A percentile compares a stretch with the other conserved stretches of the same genome.
These are phyloP conservation scores for Clavelina lepadiformis DNA, from an alignment of 23 tunicate species.

Conservation along the genomic window DNA sequence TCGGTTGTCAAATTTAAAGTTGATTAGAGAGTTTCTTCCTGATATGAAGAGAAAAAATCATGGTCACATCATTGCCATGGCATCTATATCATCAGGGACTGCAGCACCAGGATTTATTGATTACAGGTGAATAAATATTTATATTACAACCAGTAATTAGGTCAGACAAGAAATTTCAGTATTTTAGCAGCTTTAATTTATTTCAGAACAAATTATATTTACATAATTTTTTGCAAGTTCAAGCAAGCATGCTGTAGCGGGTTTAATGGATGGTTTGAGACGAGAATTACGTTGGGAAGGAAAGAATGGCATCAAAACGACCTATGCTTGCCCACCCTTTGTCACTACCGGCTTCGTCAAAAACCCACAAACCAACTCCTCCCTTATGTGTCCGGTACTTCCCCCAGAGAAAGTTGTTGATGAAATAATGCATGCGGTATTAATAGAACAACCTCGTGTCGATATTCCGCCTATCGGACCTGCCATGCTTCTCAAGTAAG, in stretches of 20 bases:
- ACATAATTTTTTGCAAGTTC: constrained; percentile 6
- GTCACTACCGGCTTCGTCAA: constrained; percentile 53
- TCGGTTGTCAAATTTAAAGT: constrained; percentile 11
- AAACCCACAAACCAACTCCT: constrained; percentile 4
- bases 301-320: constrained; percentile 31
- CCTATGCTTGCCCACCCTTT: constrained; percentile 36
- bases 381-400: constrained; percentile 2
- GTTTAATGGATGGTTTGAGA: constrained; percentile 34
- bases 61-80: constrained; percentile 64
- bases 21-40: constrained; percentile 67
- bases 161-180: neutral
- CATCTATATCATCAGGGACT: constrained; percentile 28
- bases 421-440: constrained; percentile 24
- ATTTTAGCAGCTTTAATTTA: neutral
- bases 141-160: too few relatives aligned
- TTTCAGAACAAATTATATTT: neutral
- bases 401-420: constrained; percentile 48
- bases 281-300: constrained; percentile 32
- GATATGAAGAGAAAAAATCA: constrained; percentile 67
- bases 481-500: constrained; percentile 8
- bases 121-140: constrained; percentile 47
- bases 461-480: constrained; percentile 10
- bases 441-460: constrained; percentile 5
- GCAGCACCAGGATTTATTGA: constrained; percentile 38
- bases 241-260: constrained; percentile 48